These are phyloP conservation scores for Timema podura DNA, from an alignment of 2,888 invertebrate species.

Conservation along the genomic window DNA sequence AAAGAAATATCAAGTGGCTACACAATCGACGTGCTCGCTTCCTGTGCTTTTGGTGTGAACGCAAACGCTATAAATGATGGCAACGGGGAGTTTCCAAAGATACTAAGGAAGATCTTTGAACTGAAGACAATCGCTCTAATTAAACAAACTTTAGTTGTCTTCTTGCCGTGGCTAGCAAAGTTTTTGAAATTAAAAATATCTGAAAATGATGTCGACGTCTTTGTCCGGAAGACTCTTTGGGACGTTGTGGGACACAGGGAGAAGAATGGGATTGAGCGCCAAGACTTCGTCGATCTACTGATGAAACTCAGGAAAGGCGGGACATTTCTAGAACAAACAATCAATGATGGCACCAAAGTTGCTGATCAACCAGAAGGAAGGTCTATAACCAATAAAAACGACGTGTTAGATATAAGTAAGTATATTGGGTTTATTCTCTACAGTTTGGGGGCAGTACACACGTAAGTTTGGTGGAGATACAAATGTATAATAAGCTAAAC, in stretches of 20 bases:
- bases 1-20: constrained; percentile 46
- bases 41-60: constrained; percentile 58
- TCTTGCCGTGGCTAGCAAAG: background rate
- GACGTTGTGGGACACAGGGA: constrained; percentile 36
- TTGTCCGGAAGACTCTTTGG: constrained; percentile 36
- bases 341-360: no score
- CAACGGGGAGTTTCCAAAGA: constrained; percentile 50
- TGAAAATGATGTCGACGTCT: constrained; percentile 21
- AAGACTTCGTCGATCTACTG: constrained; percentile 27
- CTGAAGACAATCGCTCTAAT: background rate
- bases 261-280: constrained; percentile 33
- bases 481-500: no score
- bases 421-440: no score
- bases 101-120: constrained; percentile 37
- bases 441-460: no score
- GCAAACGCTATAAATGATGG: constrained; percentile 55
- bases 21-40: constrained; percentile 58
- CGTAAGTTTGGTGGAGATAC: no score
- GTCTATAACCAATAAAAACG: background rate
- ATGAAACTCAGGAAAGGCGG: constrained; percentile 12
- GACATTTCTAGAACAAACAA: no score
- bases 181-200: background rate
- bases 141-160: background rate
- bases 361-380: no score
- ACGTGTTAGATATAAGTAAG: background rate